Base-by-base conservation (phyloP, 2,113 vertebrate species). In the Poeciliopsis prolifica region DNA sequence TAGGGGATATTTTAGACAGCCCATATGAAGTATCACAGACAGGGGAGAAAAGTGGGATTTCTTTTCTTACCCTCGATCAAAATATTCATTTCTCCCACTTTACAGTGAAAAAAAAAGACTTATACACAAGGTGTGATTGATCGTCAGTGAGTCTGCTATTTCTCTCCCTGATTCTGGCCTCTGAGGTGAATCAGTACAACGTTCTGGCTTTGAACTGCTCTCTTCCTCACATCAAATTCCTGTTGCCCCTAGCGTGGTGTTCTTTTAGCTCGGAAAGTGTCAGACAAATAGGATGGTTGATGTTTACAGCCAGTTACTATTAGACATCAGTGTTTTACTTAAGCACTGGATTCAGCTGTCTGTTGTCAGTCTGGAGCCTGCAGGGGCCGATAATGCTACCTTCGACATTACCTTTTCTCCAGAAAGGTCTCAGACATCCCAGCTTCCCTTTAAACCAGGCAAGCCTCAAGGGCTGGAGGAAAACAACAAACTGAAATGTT, bases 131-230 rank as follows among this genome's bases (percentile, higher is more conserved):
- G 22, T 7, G 0, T 54, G 51, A 54, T 22, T 54, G 51, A 58
- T n/a, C 24, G 3, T 58, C 1, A 0, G 51, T 58, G 51, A 3
- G 22, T 58, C 51, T 24, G 24, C 22, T 58, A n/a, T 58, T 58
- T n/a, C 24, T 54, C 22, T 1, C 48, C 24, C 29, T 60, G 22
- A 26, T 15, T 74, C 74, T 70, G 61, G 70, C 71, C 58, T 81
- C 65, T 69, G 29, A 77, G 67, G 24, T 37, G 66, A 86, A 87
- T 87, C 86, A 72, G 72, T 89, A 75, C 73, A 89, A 89, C 86
- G 83, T 88, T 77, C 64, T 88, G 85, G 83, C 84, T 88, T 88
- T 91, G 81, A 86, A 89, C 88, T 75, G 76, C 70, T 80, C 66
- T 80, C 89, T 87, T 82, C 88, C 78, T 70, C 72, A 79, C 89